Evolutionary conservation across 2,797 vertebrate species (phyloP).

Genomic region (Pogonophryne albipinna): DNA sequence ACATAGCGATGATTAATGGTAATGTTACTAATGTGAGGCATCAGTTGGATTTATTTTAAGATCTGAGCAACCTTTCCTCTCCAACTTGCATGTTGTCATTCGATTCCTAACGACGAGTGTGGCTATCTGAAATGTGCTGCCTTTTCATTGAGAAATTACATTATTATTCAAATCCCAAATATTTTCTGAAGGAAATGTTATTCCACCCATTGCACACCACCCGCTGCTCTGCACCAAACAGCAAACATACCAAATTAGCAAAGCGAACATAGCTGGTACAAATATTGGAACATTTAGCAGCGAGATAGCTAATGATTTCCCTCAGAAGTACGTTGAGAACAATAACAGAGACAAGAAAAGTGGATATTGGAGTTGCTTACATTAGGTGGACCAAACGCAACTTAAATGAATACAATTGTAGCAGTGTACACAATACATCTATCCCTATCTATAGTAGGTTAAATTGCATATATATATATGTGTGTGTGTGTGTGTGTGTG

Average conservation of each 20-base stretch:
- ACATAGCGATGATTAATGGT: constrained; percentile 69
- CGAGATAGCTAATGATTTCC: background rate
- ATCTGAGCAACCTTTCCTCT: constrained; percentile 36
- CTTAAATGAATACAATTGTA: background rate
- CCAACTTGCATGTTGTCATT: constrained; percentile 9
- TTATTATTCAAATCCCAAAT: background rate
- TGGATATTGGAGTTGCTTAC: background rate
- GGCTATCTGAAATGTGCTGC: constrained; percentile 11
- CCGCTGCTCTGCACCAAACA: background rate
- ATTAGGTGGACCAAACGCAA: background rate
- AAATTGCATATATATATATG: too few species aligned
- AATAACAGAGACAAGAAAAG: background rate
- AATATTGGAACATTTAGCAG: background rate
- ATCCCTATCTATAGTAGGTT: too few species aligned
- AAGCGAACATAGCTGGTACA: background rate
- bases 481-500: too few species aligned
- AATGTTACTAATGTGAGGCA: constrained; percentile 61
- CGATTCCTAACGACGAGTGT: background rate
- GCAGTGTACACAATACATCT: too few species aligned
- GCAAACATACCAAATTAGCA: background rate
- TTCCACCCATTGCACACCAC: background rate
- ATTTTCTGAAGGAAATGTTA: background rate
- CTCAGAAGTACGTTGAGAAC: background rate
- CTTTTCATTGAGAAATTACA: background rate
- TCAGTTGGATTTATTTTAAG: constrained; percentile 62